Conservation (phyloP, 2,888 invertebrate species). For the Gnatocerus cornutus region DNA sequence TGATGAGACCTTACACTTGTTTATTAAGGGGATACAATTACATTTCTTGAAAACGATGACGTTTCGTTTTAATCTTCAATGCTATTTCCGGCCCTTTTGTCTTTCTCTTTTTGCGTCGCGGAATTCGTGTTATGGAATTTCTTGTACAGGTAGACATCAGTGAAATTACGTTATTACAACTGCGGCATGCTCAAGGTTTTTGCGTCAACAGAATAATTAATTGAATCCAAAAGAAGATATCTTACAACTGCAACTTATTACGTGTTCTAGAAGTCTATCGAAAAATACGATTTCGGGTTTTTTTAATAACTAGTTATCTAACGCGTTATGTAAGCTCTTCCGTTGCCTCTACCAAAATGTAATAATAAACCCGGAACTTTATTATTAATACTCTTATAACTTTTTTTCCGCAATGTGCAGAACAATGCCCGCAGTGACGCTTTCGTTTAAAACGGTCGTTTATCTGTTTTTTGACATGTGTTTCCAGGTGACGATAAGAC, state of each 20-base stretch:
- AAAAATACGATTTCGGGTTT: neutral
- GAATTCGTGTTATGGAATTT: constrained; percentile 33
- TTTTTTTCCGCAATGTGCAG: neutral
- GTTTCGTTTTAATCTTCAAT: neutral
- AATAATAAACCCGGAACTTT: constrained; percentile 14
- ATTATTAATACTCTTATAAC: constrained; percentile 10
- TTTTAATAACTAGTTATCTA: neutral
- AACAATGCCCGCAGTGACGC: too few relatives aligned
- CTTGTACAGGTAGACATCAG: constrained; percentile 29
- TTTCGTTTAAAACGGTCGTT: too few relatives aligned
- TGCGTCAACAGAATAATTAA: constrained; percentile 51
- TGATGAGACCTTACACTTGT: neutral
- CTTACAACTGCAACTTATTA: constrained; percentile 43
- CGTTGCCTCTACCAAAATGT: neutral
- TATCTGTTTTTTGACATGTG: constrained; percentile 3
- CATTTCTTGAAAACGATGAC: neutral
- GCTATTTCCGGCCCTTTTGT: too few relatives aligned
- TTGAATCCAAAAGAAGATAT: constrained; percentile 46
- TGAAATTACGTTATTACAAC: constrained; percentile 44
- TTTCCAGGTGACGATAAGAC: constrained; percentile 14
- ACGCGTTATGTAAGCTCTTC: constrained; percentile 14
- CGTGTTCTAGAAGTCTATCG: constrained; percentile 17
- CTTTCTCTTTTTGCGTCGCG: too few relatives aligned
- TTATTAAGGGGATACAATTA: neutral
- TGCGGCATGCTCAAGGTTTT: constrained; percentile 46